Evolutionary conservation across 2,113 vertebrate species (phyloP).

Genomic region (Hippocampus mohnikei): DNA sequence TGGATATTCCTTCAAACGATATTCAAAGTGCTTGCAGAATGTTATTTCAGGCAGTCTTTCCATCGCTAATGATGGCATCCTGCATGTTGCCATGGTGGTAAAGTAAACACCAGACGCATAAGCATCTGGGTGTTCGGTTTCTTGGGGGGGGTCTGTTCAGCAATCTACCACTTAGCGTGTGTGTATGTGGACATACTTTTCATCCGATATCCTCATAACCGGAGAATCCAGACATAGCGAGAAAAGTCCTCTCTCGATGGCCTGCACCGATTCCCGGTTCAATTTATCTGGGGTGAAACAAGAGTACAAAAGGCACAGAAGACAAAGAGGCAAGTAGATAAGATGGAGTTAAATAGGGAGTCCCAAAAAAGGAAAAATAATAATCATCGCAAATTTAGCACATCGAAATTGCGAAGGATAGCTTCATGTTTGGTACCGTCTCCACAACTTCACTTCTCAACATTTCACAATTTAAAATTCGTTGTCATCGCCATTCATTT

Average conservation of each 20-base stretch:
- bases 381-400: too few relatives aligned
- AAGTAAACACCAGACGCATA: background rate
- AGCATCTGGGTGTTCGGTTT: too few relatives aligned
- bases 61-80: background rate
- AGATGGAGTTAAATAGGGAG: too few relatives aligned
- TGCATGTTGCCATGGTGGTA: background rate
- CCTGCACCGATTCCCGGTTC: constrained; percentile 78
- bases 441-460: too few relatives aligned
- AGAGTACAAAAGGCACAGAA: background rate
- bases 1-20: background rate
- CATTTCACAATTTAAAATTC: too few relatives aligned
- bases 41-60: background rate
- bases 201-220: constrained; percentile 79
- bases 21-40: background rate
- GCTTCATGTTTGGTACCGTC: too few relatives aligned
- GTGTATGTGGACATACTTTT: constrained; percentile 60
- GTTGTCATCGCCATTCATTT: too few relatives aligned
- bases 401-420: background rate
- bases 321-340: background rate
- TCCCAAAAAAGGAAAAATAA: too few relatives aligned
- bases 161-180: constrained; percentile 1
- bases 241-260: constrained; percentile 80
- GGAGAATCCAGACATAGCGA: constrained; percentile 80
- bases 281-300: constrained; percentile 71
- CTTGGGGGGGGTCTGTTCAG: background rate